Conservation (phyloP, 2,113 vertebrate species). For the Datnioides undecimradiatus region DNA sequence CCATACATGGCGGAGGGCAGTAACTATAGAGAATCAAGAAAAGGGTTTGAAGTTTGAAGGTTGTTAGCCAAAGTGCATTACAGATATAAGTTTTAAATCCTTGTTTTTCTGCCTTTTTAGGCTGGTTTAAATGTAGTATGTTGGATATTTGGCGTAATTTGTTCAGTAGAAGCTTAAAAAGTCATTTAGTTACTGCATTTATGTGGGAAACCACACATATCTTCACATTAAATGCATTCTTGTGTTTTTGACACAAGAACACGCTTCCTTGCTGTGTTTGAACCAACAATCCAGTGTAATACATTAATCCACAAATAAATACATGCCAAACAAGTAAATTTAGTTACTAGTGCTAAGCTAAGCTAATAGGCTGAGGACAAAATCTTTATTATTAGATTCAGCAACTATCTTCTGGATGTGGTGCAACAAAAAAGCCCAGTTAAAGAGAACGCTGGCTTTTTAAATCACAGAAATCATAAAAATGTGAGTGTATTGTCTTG, state of each 20-base stretch:
- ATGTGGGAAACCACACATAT: not conserved
- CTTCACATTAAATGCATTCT: not conserved
- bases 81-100: not conserved
- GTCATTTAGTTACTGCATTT: not conserved
- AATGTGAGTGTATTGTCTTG: not conserved
- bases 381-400: not conserved
- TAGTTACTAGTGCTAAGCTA: not conserved
- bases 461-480: not conserved
- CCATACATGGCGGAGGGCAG: not conserved
- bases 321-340: not conserved
- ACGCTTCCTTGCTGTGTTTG: too few species aligned
- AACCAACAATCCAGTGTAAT: not conserved
- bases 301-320: not conserved
- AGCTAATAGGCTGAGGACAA: not conserved
- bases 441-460: too few species aligned
- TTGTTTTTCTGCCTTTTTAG: not conserved
- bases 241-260: not conserved
- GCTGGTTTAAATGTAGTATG: too few species aligned
- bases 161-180: not conserved
- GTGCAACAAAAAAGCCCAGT: too few species aligned
- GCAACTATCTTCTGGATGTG: too few species aligned
- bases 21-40: not conserved
- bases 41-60: not conserved
- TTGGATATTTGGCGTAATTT: too few species aligned
- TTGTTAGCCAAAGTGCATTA: not conserved